Percentiles rank a stretch among this genome's conserved stretches.
These are phyloP conservation scores for Talpa occidentalis DNA, from an alignment of 2,113 vertebrate species.

Conservation along the genomic window DNA sequence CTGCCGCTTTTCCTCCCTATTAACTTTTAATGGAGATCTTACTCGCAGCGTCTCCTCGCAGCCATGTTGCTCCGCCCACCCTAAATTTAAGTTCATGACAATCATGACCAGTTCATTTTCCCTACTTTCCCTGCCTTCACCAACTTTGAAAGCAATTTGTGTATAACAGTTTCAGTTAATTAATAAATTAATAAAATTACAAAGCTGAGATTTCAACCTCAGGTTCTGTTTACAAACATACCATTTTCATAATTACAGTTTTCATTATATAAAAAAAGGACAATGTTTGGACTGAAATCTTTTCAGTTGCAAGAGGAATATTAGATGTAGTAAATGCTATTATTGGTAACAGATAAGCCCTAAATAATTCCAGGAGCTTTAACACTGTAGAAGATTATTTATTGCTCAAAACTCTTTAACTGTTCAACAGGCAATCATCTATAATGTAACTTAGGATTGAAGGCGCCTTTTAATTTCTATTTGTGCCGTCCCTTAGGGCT, in stretches of 20 bases:
- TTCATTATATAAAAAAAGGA: neutral
- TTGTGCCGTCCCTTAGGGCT: neutral
- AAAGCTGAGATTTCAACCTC: neutral
- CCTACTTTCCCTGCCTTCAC: neutral
- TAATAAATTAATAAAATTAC: neutral
- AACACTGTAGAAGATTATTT: slow-evolving; percentile 6
- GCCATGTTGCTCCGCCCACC: too few relatives aligned
- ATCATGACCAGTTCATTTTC: neutral
- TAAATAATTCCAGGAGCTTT: slow-evolving; percentile 30
- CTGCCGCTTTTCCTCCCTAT: too few relatives aligned
- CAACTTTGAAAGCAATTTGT: neutral
- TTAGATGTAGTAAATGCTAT: neutral
- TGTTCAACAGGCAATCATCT: neutral
- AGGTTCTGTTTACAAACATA: neutral
- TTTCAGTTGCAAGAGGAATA: neutral
- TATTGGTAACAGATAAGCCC: neutral
- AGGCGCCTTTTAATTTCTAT: neutral
- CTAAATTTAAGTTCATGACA: neutral
- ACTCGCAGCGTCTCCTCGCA: too few relatives aligned
- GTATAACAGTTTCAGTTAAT: neutral
- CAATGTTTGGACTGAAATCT: neutral
- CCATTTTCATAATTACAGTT: neutral
- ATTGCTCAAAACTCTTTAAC: slow-evolving; percentile 17
- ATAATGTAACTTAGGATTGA: neutral
- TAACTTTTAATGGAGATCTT: too few relatives aligned